These are phyloP conservation scores for Schizothorax lantsangensis DNA, from an alignment of 2,797 vertebrate species.

Conservation along the genomic window DNA sequence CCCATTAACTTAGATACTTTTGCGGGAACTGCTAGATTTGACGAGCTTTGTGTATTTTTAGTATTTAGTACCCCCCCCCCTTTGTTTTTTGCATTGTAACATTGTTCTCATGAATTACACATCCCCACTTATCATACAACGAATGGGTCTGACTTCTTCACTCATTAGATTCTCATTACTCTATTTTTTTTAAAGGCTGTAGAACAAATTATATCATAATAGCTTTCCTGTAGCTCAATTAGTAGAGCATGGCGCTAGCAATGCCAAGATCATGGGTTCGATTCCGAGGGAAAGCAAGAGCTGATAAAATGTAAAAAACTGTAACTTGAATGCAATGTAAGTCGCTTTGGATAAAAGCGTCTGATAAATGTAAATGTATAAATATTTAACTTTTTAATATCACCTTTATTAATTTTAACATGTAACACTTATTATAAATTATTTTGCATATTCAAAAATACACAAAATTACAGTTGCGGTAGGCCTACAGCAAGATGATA, in stretches of 20 bases:
- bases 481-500: background rate
- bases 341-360: too few relatives aligned
- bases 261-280: too few relatives aligned
- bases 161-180: background rate
- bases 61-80: background rate
- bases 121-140: too few relatives aligned
- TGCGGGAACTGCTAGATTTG: slow-evolving; percentile 59
- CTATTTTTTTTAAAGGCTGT: background rate
- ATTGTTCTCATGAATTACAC: too few relatives aligned
- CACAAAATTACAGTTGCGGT: background rate
- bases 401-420: background rate
- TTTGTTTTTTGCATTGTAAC: too few relatives aligned
- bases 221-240: too few relatives aligned
- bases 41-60: slow-evolving; percentile 47
- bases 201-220: background rate
- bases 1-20: slow-evolving; percentile 67
- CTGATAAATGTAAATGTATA: too few relatives aligned
- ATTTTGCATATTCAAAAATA: background rate
- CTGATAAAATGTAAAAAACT: too few relatives aligned
- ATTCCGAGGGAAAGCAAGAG: too few relatives aligned
- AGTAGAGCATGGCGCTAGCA: too few relatives aligned
- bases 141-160: background rate
- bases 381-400: background rate
- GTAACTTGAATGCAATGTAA: too few relatives aligned
- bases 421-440: background rate